These are phyloP conservation scores for Heliopora coerulea DNA, from an alignment of 92 coral and sea anemone species.

Conservation along the genomic window DNA sequence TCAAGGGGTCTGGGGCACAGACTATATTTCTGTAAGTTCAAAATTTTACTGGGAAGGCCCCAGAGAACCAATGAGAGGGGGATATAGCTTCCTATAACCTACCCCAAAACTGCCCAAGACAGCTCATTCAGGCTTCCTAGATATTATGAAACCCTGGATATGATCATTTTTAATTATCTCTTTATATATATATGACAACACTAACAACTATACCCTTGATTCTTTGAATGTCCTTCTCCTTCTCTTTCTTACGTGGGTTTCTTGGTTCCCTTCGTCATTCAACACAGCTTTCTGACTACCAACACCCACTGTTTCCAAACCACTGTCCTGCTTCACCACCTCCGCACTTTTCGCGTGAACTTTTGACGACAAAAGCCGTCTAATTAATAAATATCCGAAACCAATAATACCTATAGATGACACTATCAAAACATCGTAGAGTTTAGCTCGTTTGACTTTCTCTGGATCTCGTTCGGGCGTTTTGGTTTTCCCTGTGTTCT, in stretches of 20 bases:
- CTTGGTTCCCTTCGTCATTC: constrained; percentile 49
- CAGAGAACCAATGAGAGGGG: neutral
- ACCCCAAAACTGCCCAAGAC: too few species aligned
- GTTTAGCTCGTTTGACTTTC: constrained; percentile 52
- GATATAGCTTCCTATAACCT: neutral
- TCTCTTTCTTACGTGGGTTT: constrained; percentile 46
- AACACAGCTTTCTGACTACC: neutral
- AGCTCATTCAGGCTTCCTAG: too few species aligned
- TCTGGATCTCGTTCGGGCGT: constrained; percentile 35
- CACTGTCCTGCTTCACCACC: constrained; percentile 14
- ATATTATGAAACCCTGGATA: too few species aligned
- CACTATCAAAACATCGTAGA: constrained; percentile 72
- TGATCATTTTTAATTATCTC: too few species aligned
- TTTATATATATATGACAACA: too few species aligned
- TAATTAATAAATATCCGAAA: constrained; percentile 65
- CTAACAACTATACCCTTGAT: constrained; percentile 62
- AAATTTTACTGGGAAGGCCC: too few species aligned
- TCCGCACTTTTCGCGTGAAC: constrained; percentile 58
- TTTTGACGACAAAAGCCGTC: constrained; percentile 56
- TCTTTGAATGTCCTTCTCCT: constrained; percentile 74
- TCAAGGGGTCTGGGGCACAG: neutral
- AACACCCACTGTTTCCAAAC: constrained; percentile 1
- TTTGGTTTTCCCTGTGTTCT: constrained; percentile 32
- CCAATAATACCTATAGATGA: constrained; percentile 91
- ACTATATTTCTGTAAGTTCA: too few species aligned